Evolutionary conservation across 2,113 vertebrate genomes (phyloP).

Genomic region (Gambusia affinis): DNA sequence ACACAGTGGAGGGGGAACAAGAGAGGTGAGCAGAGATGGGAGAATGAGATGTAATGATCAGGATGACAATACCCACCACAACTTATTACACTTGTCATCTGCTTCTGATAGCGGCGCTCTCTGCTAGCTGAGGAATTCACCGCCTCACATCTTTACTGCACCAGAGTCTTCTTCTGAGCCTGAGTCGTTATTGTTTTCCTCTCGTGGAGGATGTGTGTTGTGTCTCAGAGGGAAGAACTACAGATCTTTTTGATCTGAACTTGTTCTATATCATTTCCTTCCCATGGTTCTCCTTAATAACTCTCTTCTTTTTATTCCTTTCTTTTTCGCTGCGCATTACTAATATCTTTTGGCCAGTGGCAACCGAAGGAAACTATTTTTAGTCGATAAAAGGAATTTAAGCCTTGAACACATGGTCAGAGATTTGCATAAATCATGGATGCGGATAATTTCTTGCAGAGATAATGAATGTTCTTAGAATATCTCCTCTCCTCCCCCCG

Average conservation of each 20-base stretch:
- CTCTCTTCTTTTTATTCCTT: not conserved
- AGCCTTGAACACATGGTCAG: constrained; percentile 69
- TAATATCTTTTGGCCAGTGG: constrained; percentile 70
- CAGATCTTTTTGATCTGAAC: constrained; percentile 62
- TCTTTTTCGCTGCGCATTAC: constrained; percentile 49
- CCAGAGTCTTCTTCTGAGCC: constrained; percentile 27
- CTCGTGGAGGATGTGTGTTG: constrained; percentile 25
- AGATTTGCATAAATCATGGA: constrained; percentile 80
- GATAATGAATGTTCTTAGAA: constrained; percentile 77
- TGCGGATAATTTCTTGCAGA: constrained; percentile 67
- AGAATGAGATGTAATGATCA: constrained; percentile 71
- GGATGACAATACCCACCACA: constrained; percentile 66
- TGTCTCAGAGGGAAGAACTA: constrained; percentile 48
- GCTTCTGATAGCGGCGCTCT: constrained; percentile 33
- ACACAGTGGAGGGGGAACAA: constrained; percentile 33
- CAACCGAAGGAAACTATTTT: constrained; percentile 69
- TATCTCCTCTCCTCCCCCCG: constrained; percentile 38
- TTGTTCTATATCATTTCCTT: constrained; percentile 46
- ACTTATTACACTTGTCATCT: constrained; percentile 36
- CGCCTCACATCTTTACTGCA: constrained; percentile 34
- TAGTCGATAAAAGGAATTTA: constrained; percentile 66
- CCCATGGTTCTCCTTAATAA: constrained; percentile 43
- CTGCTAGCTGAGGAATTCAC: constrained; percentile 24
- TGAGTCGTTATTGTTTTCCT: constrained; percentile 41
- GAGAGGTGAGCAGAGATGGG: constrained; percentile 55